Percentiles rank a stretch among this genome's conserved stretches.
Evolutionary conservation across 2,888 invertebrate species (phyloP).

Genomic region (Cybosia mesomella): DNA sequence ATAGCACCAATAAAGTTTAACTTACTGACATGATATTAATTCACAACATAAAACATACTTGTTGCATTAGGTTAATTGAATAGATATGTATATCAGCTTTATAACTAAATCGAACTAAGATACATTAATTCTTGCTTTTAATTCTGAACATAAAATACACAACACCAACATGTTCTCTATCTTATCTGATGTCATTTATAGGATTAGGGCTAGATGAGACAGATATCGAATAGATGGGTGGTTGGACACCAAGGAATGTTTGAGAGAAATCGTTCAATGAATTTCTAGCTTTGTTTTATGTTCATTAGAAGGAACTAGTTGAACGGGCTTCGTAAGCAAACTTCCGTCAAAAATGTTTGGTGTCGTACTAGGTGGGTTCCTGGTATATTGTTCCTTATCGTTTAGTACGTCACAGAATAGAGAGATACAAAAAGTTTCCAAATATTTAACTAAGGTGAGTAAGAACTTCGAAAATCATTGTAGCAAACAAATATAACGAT

Average conservation of each 20-base stretch:
- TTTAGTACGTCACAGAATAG: constrained; percentile 32
- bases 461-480: constrained; percentile 63
- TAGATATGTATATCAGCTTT: constrained; percentile 53
- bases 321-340: constrained; percentile 66
- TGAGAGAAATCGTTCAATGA: constrained; percentile 81
- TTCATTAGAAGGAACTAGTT: constrained; percentile 78
- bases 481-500: constrained; percentile 61
- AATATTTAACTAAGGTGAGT: constrained; percentile 48
- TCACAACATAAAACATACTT: neutral
- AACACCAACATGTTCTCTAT: constrained; percentile 62
- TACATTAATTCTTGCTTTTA: constrained; percentile 63
- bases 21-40: neutral
- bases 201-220: constrained; percentile 83
- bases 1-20: neutral
- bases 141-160: constrained; percentile 62
- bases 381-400: constrained; percentile 51
- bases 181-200: constrained; percentile 85
- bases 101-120: constrained; percentile 57
- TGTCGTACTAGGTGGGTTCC: constrained; percentile 65
- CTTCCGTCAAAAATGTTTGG: constrained; percentile 79
- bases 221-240: constrained; percentile 79
- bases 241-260: constrained; percentile 77
- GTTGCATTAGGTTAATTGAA: constrained; percentile 44
- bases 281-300: constrained; percentile 84
- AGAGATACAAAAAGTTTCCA: constrained; percentile 39